Base-by-base conservation (phyloP, 2,888 invertebrate species). In the Chironomus riparius region DNA sequence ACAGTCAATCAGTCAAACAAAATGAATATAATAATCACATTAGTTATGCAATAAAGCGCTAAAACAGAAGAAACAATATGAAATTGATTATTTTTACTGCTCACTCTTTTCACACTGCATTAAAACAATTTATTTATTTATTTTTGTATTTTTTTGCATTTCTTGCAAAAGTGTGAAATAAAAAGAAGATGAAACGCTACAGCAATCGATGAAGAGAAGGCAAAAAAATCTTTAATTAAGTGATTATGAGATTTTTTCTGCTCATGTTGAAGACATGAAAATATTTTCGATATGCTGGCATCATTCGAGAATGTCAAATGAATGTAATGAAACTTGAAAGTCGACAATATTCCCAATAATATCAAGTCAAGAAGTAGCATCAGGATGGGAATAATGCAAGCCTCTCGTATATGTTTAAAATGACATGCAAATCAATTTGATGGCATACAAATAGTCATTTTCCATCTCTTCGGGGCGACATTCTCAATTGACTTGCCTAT, bases 381-480 rank as follows among this genome's bases (percentile, higher is more conserved):
- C 38, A 38, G 10, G 7, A 38, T 38, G 38, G 38, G 56, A 61
- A 72, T 72, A 28, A 28, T 24, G 18, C 12, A 24, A 61, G 56
- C 18, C 15, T 15, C 62, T 24, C 7, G 15, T 24, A 65, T n/a
- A n/a, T 13, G 15, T n/a, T 24, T 22, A 22, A 47, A 47, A 68
- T 68, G 74, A 74, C 74, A 74, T 74, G 74, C 68, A 74, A 74
- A 74, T 74, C 74, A 74, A 74, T 68, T 68, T 68, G 68, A 74
- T 74, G 74, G 68, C 74, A 74, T 68, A 74, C 74, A 74, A 73
- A 74, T 74, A 68, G 74, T 68, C 68, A 22, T 38, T 38, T 38
- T 38, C 38, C 38, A 38, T 38, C 38, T 38, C 38, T 38, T 38
- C 10, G 38, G 38, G 38, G 15, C 56, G 56, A 62, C 12, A 22